Conservation (phyloP, 2,113 vertebrate species). For the Anolis carolinensis region DNA sequence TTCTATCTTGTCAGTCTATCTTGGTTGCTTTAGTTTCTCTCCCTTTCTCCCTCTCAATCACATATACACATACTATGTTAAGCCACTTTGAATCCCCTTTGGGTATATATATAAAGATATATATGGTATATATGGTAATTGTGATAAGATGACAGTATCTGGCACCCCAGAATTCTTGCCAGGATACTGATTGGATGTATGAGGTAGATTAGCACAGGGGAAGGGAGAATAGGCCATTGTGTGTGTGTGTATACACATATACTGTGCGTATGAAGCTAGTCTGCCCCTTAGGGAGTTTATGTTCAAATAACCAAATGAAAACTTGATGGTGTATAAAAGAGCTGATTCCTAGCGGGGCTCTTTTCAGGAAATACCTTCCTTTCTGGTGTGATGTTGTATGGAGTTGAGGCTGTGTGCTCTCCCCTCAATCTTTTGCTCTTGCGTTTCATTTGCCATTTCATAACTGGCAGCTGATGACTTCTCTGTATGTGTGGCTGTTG, state of each 20-base stretch:
- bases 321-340: not conserved
- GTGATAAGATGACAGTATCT: conserved; percentile 9
- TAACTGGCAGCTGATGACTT: not conserved
- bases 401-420: not conserved
- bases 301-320: not conserved
- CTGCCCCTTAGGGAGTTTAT: not conserved
- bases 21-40: too few relatives aligned
- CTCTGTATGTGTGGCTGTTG: too few relatives aligned
- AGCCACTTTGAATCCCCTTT: too few relatives aligned
- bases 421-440: not conserved
- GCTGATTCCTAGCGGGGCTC: conserved; percentile 1
- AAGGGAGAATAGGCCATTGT: not conserved
- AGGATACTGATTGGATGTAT: conserved; percentile 1
- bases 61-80: too few relatives aligned
- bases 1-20: too few relatives aligned
- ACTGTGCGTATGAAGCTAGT: not conserved
- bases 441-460: not conserved
- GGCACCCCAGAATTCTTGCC: not conserved
- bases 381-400: not conserved
- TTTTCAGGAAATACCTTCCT: conserved; percentile 6
- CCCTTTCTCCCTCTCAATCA: too few relatives aligned
- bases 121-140: too few relatives aligned
- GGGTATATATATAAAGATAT: too few relatives aligned
- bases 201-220: not conserved
- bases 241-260: not conserved